These are phyloP conservation scores for Caenorhabditis briggsae DNA, from an alignment of 1,140 invertebrate species.

Conservation along the genomic window DNA sequence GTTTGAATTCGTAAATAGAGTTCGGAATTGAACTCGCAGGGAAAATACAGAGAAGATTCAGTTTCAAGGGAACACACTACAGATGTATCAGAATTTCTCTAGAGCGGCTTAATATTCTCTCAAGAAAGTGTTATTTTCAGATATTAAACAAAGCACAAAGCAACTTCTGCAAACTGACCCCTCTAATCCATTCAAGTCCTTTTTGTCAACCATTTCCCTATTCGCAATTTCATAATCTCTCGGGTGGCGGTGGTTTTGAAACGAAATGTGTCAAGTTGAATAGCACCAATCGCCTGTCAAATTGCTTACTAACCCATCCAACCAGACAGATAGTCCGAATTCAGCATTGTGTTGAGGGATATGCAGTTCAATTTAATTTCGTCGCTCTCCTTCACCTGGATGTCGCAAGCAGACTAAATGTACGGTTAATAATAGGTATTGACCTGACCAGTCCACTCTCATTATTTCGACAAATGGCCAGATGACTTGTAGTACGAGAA, in stretches of 20 bases:
- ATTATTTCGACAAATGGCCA: slow-evolving; percentile 9
- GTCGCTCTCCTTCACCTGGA: neutral
- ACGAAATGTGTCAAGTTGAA: slow-evolving; percentile 49
- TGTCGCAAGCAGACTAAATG: slow-evolving; percentile 27
- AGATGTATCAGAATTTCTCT: too few species aligned
- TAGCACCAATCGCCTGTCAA: slow-evolving; percentile 52
- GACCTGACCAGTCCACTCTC: slow-evolving; percentile 3
- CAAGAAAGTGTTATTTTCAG: too few species aligned
- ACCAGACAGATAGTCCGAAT: slow-evolving; percentile 41
- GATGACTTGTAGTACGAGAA: neutral
- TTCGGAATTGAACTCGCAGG: neutral
- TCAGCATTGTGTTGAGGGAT: neutral
- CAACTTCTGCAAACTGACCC: neutral
- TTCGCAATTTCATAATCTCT: slow-evolving; percentile 24
- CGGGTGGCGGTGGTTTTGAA: slow-evolving; percentile 17
- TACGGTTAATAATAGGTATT: slow-evolving; percentile 56
- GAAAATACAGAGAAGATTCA: neutral
- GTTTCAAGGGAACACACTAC: too few species aligned
- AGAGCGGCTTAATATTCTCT: too few species aligned
- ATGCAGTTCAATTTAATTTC: slow-evolving; percentile 36
- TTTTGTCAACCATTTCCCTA: slow-evolving; percentile 24
- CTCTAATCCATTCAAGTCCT: slow-evolving; percentile 17
- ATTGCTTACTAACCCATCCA: slow-evolving; percentile 42
- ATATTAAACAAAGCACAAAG: neutral
- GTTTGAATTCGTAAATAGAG: neutral